These are phyloP conservation scores for Candoia aspera DNA, from an alignment of 2,113 vertebrate species.

Conservation along the genomic window DNA sequence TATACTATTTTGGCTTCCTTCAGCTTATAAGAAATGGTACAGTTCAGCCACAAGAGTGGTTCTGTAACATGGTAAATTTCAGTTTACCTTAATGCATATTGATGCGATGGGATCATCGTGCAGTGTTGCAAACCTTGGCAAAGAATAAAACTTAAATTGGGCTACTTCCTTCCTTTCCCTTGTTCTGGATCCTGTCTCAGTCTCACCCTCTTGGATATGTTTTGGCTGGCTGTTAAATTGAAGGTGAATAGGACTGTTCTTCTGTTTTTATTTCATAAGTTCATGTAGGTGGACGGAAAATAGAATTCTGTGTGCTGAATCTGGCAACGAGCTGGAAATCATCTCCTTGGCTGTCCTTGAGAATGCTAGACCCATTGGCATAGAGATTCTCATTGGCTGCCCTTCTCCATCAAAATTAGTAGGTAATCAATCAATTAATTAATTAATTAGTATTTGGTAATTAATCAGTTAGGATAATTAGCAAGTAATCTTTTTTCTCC, in stretches of 20 bases:
- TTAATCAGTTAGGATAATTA: conserved; percentile 32
- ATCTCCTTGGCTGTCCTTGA: background rate
- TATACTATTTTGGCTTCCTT: background rate
- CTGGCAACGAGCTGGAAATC: background rate
- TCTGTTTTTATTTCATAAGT: background rate
- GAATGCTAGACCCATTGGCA: background rate
- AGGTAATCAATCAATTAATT: conserved; percentile 33
- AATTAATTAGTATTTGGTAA: conserved; percentile 35
- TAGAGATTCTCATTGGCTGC: conserved; percentile 17
- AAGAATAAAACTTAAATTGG: background rate
- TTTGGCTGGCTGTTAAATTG: background rate
- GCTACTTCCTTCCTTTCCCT: background rate
- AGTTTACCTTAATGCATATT: background rate
- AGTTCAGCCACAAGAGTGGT: background rate
- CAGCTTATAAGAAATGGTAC: background rate
- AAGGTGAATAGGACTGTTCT: conserved; percentile 14
- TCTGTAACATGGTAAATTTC: background rate
- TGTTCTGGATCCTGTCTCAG: background rate
- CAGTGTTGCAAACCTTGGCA: background rate
- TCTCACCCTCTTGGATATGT: background rate
- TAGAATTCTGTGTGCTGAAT: background rate
- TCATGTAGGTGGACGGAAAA: background rate
- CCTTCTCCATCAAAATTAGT: background rate
- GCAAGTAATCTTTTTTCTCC: conserved; percentile 38
- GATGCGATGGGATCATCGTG: background rate